Evolutionary conservation across 2,888 invertebrate genomes (phyloP).

Genomic region (Dioctria rufipes): DNA sequence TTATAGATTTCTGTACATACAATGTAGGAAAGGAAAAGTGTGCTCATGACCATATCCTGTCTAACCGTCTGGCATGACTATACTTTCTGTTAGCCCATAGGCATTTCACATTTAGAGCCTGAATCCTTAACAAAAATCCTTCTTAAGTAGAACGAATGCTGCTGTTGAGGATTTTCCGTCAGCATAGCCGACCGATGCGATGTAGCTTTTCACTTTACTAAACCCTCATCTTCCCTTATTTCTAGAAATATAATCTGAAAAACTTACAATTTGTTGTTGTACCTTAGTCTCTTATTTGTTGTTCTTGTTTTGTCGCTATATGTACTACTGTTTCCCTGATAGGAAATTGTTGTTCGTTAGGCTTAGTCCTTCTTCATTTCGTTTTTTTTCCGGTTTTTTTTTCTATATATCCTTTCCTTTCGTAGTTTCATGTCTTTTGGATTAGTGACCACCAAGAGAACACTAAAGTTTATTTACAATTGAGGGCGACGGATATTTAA

Average conservation of each 20-base stretch:
- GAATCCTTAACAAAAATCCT: constrained; percentile 55
- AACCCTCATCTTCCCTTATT: background rate
- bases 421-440: constrained; percentile 34
- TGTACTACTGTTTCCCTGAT: background rate
- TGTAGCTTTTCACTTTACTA: too few relatives aligned
- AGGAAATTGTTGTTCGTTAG: constrained; percentile 45
- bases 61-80: constrained; percentile 18
- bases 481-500: constrained; percentile 36
- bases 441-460: constrained; percentile 36
- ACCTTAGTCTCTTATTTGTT: background rate
- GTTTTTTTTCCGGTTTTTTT: constrained; percentile 3
- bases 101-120: constrained; percentile 46
- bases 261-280: constrained; percentile 8
- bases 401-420: background rate
- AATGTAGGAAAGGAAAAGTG: background rate
- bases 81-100: constrained; percentile 16
- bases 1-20: background rate
- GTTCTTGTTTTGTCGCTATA: background rate
- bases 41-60: constrained; percentile 2
- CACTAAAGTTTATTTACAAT: constrained; percentile 45
- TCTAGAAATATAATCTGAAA: constrained; percentile 4
- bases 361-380: constrained; percentile 2
- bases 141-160: constrained; percentile 57
- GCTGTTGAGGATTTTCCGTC: constrained; percentile 49
- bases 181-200: background rate